These are phyloP conservation scores for Schizopygopsis pylzovi DNA, from an alignment of 2,797 vertebrate genomes.

Conservation along the genomic window DNA sequence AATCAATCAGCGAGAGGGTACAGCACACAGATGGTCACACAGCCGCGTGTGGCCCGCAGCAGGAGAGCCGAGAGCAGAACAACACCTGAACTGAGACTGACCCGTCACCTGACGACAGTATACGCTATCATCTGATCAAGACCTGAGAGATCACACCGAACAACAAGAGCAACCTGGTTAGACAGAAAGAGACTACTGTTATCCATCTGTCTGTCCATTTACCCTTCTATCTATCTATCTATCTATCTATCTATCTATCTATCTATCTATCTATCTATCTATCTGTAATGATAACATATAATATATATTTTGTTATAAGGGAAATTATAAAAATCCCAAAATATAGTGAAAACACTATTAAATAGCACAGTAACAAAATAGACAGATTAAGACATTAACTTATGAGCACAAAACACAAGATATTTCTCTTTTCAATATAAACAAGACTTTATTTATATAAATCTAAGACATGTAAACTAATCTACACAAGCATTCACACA, in stretches of 20 bases:
- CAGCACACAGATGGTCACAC: conserved; percentile 12
- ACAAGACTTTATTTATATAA: no score
- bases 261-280: neutral
- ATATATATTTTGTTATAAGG: no score
- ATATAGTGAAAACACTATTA: no score
- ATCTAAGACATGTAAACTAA: no score
- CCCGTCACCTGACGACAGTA: neutral
- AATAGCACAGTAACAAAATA: no score
- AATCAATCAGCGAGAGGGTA: conserved; percentile 41
- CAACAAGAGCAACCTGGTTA: neutral
- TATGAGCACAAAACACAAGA: no score
- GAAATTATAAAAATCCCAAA: no score
- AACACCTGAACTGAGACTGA: conserved; percentile 39
- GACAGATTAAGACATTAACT: no score
- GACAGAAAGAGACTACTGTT: neutral
- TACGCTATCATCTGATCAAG: neutral
- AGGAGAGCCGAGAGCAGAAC: neutral
- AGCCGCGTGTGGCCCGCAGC: neutral
- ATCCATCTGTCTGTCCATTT: neutral
- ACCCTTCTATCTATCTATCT: no score
- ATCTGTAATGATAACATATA: no score
- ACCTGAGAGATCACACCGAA: neutral
- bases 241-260: neutral
- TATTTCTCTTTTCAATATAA: no score
- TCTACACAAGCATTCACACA: no score